Conservation (phyloP, 1,140 invertebrate genomes). For the Drosophila triauraria region DNA sequence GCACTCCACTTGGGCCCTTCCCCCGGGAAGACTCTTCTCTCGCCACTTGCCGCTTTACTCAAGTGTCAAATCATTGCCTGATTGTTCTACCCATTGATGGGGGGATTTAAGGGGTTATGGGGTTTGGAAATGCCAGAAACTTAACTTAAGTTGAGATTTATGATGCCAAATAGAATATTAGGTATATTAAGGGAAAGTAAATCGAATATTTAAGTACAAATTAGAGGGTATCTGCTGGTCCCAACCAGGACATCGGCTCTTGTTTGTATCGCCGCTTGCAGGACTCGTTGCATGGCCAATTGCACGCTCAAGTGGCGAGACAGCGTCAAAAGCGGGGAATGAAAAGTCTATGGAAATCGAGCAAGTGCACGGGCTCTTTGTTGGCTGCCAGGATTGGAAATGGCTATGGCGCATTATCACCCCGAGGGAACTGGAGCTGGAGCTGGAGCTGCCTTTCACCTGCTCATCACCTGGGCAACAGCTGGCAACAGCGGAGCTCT, state of each 20-base stretch:
- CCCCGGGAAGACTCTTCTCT: slow-evolving; percentile 3
- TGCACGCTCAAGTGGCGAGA: slow-evolving; percentile 64
- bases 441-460: slow-evolving; percentile 23
- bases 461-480: slow-evolving; percentile 53
- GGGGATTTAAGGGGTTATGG: not conserved
- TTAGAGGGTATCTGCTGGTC: not conserved
- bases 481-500: slow-evolving; percentile 23
- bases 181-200: no score
- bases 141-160: not conserved
- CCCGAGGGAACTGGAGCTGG: not conserved
- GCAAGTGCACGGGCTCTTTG: slow-evolving; percentile 40
- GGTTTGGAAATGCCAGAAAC: not conserved
- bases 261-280: slow-evolving; percentile 46
- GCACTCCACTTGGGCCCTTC: slow-evolving; percentile 8
- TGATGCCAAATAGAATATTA: no score
- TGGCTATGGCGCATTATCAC: slow-evolving; percentile 41
- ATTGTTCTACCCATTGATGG: slow-evolving; percentile 23
- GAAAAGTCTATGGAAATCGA: slow-evolving; percentile 48
- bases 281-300: slow-evolving; percentile 71
- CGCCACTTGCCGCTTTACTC: slow-evolving; percentile 46
- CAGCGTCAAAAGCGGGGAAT: slow-evolving; percentile 48
- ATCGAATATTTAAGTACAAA: not conserved
- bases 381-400: slow-evolving; percentile 27
- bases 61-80: slow-evolving; percentile 71
- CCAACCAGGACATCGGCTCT: not conserved